Evolutionary conservation across 2,888 invertebrate species (phyloP).

Genomic region (Leptinotarsa tumamoca): DNA sequence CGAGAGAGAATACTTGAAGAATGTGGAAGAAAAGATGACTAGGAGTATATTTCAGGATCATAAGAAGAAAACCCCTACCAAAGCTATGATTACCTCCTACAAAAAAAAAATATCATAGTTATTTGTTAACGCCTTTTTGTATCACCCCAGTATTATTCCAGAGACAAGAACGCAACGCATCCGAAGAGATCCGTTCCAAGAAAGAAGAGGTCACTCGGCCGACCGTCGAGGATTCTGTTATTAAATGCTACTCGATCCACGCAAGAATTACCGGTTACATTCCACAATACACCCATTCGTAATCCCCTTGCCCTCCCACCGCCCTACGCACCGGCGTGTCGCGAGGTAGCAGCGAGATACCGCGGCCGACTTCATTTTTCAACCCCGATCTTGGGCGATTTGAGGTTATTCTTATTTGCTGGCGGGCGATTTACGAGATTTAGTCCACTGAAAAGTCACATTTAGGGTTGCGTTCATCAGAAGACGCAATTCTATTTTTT

Average conservation of each 20-base stretch:
- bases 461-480: no score
- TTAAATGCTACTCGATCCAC: conserved; percentile 11
- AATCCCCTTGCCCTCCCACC: background rate
- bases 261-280: conserved; percentile 20
- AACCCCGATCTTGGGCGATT: conserved; percentile 9
- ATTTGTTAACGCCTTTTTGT: background rate
- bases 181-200: conserved; percentile 14
- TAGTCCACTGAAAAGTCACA: no score
- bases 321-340: conserved; percentile 4
- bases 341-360: background rate
- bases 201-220: conserved; percentile 20
- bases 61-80: no score
- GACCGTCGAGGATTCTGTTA: conserved; percentile 12
- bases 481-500: no score
- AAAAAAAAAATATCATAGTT: background rate
- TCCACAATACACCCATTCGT: conserved; percentile 8
- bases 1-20: no score
- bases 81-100: no score
- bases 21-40: no score
- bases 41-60: no score
- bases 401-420: background rate
- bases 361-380: background rate
- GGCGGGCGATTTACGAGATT: background rate
- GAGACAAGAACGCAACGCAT: background rate
- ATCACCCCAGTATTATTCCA: background rate